Evolutionary conservation across 2,888 invertebrate species (phyloP).

Genomic region (Sinopyrophorus schimmeli): DNA sequence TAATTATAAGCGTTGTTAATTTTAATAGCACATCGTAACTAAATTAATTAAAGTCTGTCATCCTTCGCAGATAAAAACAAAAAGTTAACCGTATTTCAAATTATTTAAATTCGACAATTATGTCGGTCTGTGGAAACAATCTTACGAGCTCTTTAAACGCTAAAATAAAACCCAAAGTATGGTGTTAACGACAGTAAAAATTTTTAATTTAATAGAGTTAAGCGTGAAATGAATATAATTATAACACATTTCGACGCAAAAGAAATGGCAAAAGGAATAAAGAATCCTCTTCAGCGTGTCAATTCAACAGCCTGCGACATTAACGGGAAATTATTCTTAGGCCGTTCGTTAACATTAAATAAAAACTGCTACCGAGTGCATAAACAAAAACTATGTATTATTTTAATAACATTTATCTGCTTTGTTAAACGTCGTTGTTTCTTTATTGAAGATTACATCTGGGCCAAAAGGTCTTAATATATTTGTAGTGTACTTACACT

Average conservation of each 20-base stretch:
- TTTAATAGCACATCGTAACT: no score
- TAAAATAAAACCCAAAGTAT: conserved; percentile 3
- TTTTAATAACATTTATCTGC: not conserved
- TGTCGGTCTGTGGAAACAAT: no score
- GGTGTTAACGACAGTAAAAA: conserved; percentile 10
- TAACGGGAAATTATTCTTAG: conserved; percentile 30
- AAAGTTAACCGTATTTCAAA: no score
- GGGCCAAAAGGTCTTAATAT: not conserved
- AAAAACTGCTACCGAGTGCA: not conserved
- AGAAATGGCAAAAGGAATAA: conserved; percentile 11
- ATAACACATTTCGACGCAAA: conserved; percentile 23
- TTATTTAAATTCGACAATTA: no score
- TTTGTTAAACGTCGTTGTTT: not conserved
- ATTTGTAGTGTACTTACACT: no score
- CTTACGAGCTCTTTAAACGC: no score
- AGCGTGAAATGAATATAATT: conserved; percentile 26
- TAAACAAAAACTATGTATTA: no score
- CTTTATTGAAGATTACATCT: not conserved
- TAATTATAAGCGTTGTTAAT: no score
- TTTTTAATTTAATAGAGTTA: conserved; percentile 16
- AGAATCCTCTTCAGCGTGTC: conserved; percentile 16
- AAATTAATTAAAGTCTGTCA: no score
- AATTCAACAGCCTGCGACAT: conserved; percentile 30
- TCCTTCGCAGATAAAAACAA: no score
- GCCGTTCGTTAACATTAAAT: conserved; percentile 24